These are phyloP conservation scores for Coturnix japonica DNA, from an alignment of 2,113 vertebrate genomes.

Conservation along the genomic window DNA sequence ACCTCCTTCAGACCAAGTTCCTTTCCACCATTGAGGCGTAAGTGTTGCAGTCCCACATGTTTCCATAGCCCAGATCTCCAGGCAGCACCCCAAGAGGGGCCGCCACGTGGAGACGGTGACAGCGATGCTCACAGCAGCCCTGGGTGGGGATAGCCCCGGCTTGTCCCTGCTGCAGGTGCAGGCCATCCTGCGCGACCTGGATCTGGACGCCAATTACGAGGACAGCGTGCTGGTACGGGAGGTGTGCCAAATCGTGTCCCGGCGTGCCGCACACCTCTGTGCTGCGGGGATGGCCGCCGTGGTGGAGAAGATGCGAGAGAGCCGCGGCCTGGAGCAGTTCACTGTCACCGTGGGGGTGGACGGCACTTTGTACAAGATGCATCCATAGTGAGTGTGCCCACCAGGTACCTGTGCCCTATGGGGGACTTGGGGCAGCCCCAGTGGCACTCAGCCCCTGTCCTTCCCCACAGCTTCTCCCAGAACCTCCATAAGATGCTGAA, in stretches of 20 bases:
- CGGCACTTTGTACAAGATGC: conserved; percentile 81
- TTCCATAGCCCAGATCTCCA: neutral
- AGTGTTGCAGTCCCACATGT: neutral
- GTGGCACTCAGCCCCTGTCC: neutral
- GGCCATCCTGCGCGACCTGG: conserved; percentile 67
- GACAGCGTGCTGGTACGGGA: conserved; percentile 75
- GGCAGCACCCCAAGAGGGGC: neutral
- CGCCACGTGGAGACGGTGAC: neutral
- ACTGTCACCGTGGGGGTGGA: conserved; percentile 76
- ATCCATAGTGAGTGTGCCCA: conserved; percentile 73
- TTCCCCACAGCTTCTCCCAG: conserved; percentile 78
- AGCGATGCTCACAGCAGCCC: neutral
- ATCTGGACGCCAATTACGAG: conserved; percentile 63
- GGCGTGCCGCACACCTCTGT: conserved; percentile 75
- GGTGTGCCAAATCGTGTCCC: conserved; percentile 76
- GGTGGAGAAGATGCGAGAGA: conserved; percentile 82
- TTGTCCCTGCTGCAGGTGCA: conserved; percentile 69
- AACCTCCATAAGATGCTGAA: conserved; percentile 72
- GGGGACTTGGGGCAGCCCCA: neutral
- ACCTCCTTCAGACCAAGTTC: conserved; percentile 81
- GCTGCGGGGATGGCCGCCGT: conserved; percentile 78
- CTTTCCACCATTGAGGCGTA: conserved; percentile 79
- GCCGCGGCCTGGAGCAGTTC: conserved; percentile 53
- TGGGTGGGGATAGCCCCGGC: conserved; percentile 49
- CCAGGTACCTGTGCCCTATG: fast-evolving